phyloP scores from a whole-genome alignment of 2,113 vertebrate species.

The Neopipo cinnamomea region DNA sequence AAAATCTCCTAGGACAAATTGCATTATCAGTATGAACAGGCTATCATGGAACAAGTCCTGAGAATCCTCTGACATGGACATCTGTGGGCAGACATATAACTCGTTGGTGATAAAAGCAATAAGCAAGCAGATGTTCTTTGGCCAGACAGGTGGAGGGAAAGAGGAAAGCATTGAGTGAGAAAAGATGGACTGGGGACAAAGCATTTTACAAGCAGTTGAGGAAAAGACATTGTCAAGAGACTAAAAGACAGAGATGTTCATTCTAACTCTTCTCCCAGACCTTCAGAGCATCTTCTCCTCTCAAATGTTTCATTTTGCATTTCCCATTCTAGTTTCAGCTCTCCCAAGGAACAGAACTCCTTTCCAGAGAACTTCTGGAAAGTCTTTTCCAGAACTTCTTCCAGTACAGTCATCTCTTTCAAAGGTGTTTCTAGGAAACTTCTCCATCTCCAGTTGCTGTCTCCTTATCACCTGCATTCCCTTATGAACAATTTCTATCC shows the following conservation, averaged over 20 bases:
- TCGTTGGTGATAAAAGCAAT: not conserved
- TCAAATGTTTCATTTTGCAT: not conserved
- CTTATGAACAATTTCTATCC: not conserved
- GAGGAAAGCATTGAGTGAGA: not conserved
- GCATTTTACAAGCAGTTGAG: not conserved
- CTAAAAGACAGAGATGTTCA: not conserved
- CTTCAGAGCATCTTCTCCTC: not conserved
- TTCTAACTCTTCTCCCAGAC: not conserved
- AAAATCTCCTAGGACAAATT: not conserved
- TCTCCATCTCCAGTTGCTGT: not conserved
- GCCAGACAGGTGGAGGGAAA: not conserved
- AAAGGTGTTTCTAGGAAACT: not conserved
- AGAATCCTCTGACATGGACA: not conserved
- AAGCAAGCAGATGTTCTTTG: constrained; percentile 6
- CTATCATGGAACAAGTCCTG: not conserved
- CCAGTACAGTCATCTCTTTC: not conserved
- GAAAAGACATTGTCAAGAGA: not conserved
- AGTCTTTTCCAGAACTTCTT: not conserved
- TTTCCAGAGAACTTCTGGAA: not conserved
- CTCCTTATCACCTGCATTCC: not conserved
- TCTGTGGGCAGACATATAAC: not conserved
- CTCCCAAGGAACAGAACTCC: not conserved
- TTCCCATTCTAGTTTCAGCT: not conserved
- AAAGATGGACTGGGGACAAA: not conserved
- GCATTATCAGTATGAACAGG: not conserved